Base-by-base conservation (phyloP, 2,113 vertebrate species). In the Atractosteus spatula region DNA sequence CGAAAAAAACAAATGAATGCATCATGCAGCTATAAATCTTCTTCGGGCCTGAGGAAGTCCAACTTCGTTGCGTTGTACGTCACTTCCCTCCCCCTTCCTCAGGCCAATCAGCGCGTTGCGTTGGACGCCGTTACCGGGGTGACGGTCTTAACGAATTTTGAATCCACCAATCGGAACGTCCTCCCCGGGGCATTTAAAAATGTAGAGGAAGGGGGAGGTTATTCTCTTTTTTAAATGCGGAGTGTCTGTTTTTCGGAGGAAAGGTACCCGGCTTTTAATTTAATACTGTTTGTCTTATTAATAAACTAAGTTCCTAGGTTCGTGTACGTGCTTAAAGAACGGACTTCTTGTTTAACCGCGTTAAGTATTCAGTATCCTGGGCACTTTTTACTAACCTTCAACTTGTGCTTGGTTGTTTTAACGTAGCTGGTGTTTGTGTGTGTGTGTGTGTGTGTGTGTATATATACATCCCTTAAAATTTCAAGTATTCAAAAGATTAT, bases 131-230 rank as follows among this genome's bases (percentile, higher is more conserved):
- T 71, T 77, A 8, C 81, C 61, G 64, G 69, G 62, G 78, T 51
- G 76, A 77, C 62, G 41, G 7, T 41, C 8, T 16, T 16, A 51
- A 66, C 16, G 6, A 8, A 4, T 55, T 79, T 84, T 77, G 71
- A 89, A 90, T 17, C 44, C 55, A 72, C 91, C 91, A 92, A 92
- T 92, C 80, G 66, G 59, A 55, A 51, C 0, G 42, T 51, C 17
- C 77, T 73, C 13, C 66, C 54, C 59, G 13, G 41, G 78, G 45
- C 71, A 84, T 91, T 91, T 92, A 91, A 92, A 87, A 3, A 63
- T 72, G 71, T 72, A 80, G 55, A 72, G 77, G 81, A 4, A 41
- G 51, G 8, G 10, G n/a, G 12, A 17, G 65, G 65, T 71, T 76
- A 10, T 4, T 44, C 3, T 0, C 5, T 4, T 17, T 11, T 42